These are phyloP conservation scores for Danionella dracula DNA, from an alignment of 2,797 vertebrate species.

Conservation along the genomic window DNA sequence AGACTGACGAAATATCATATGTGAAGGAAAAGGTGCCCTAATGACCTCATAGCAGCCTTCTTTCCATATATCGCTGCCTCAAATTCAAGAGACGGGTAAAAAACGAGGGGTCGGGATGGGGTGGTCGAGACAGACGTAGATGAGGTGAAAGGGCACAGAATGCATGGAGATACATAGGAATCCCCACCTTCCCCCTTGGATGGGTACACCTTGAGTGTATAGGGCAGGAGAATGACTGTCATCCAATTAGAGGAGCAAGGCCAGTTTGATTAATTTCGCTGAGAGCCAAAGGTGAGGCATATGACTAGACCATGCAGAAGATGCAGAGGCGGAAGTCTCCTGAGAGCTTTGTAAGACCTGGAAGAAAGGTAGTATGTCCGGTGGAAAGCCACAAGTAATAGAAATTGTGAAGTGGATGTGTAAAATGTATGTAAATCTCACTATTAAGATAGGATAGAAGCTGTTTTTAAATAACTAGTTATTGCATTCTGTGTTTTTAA, in stretches of 20 bases:
- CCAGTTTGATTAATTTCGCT: constrained; percentile 70
- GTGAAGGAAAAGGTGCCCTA: constrained; percentile 27
- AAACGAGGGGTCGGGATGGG: constrained; percentile 42
- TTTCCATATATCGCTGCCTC: constrained; percentile 13
- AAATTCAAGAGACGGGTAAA: constrained; percentile 41
- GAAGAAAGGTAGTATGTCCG: background rate
- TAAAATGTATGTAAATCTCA: no score
- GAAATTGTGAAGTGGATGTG: no score
- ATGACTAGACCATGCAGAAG: constrained; percentile 58
- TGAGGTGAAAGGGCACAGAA: constrained; percentile 50
- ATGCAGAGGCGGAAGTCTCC: constrained; percentile 58
- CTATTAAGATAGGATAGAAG: no score
- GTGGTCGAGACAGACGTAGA: constrained; percentile 38
- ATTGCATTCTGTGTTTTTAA: no score
- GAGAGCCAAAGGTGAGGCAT: constrained; percentile 56
- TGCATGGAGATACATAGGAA: constrained; percentile 33
- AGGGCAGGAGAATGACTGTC: constrained; percentile 64
- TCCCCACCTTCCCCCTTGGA: constrained; percentile 28
- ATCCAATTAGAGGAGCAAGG: constrained; percentile 67
- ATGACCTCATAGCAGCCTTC: constrained; percentile 22
- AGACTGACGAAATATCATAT: constrained; percentile 11
- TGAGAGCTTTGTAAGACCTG: constrained; percentile 55
- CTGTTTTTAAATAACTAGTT: no score
- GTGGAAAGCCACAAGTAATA: background rate
- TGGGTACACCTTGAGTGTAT: constrained; percentile 43